These are phyloP conservation scores for Myathropa florea DNA, from an alignment of 2,888 invertebrate species.

Conservation along the genomic window DNA sequence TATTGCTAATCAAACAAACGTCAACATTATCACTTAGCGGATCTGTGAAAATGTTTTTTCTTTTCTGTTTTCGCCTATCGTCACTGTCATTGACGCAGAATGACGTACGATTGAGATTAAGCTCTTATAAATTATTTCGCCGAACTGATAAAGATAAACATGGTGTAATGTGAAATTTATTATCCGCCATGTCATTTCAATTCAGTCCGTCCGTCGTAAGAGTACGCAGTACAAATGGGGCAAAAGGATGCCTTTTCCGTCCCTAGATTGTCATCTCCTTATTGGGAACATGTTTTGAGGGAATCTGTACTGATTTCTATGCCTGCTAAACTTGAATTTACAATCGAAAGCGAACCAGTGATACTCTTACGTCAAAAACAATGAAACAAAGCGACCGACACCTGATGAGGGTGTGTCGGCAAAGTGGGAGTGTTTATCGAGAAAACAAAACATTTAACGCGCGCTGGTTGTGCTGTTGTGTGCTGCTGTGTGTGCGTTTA, in stretches of 20 bases:
- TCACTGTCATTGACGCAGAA: slow-evolving; percentile 54
- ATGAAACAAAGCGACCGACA: not conserved
- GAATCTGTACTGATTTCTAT: not conserved
- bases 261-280: not conserved
- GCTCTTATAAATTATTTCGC: slow-evolving; percentile 34
- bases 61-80: not conserved
- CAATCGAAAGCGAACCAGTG: not conserved
- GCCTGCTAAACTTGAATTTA: not conserved
- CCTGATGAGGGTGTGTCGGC: slow-evolving; percentile 26
- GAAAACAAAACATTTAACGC: slow-evolving; percentile 14
- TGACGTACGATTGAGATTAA: slow-evolving; percentile 51
- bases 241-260: not conserved
- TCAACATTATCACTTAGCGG: slow-evolving; percentile 20
- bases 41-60: slow-evolving; percentile 11
- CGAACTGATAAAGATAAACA: slow-evolving; percentile 35
- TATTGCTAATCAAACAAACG: slow-evolving; percentile 36
- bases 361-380: slow-evolving; percentile 3
- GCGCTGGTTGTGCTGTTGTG: not conserved
- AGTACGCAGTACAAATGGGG: not conserved
- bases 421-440: slow-evolving; percentile 54
- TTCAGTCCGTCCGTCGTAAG: not conserved
- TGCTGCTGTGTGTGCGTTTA: not conserved
- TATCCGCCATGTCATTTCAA: slow-evolving; percentile 2
- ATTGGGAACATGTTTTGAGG: not conserved
- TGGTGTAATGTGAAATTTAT: slow-evolving; percentile 16